phyloP scores from a whole-genome alignment of 1,140 invertebrate species.

The Psix sp. region DNA sequence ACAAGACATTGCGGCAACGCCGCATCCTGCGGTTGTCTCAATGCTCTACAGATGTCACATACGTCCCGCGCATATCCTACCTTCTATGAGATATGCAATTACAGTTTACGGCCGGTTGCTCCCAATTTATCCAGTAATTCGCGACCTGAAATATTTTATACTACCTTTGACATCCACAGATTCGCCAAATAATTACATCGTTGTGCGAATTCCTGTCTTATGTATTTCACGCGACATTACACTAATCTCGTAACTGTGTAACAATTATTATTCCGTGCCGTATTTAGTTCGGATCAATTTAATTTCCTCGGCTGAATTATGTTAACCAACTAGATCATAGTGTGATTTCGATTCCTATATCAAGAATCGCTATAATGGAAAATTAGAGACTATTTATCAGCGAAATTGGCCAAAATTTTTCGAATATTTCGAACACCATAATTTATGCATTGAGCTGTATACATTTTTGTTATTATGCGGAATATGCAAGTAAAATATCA shows the following conservation, averaged over 20 bases:
- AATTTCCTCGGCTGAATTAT: too few species aligned
- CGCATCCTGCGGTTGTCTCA: conserved; percentile 44
- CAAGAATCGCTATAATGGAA: too few species aligned
- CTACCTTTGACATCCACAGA: conserved; percentile 35
- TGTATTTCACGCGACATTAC: conserved; percentile 32
- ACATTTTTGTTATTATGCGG: too few species aligned
- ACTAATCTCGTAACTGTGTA: conserved; percentile 13
- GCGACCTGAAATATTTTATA: conserved; percentile 38
- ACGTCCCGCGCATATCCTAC: conserved; percentile 53
- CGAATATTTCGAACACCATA: too few species aligned
- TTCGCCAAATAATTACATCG: conserved; percentile 35
- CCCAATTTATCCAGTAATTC: conserved; percentile 58
- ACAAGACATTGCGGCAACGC: conserved; percentile 54
- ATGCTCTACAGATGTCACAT: conserved; percentile 58
- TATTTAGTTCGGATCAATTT: not conserved
- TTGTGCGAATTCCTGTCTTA: conserved; percentile 29
- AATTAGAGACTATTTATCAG: too few species aligned
- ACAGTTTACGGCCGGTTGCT: conserved; percentile 56
- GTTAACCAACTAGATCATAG: too few species aligned
- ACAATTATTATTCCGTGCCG: not conserved
- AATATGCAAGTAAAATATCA: too few species aligned
- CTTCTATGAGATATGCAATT: conserved; percentile 59
- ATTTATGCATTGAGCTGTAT: too few species aligned
- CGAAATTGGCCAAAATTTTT: too few species aligned
- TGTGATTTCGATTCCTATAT: too few species aligned